Evolutionary conservation across 2,113 vertebrate genomes (phyloP), one percentile per base, ranked within the genome.

Genomic region (Megaceryle torquata): DNA sequence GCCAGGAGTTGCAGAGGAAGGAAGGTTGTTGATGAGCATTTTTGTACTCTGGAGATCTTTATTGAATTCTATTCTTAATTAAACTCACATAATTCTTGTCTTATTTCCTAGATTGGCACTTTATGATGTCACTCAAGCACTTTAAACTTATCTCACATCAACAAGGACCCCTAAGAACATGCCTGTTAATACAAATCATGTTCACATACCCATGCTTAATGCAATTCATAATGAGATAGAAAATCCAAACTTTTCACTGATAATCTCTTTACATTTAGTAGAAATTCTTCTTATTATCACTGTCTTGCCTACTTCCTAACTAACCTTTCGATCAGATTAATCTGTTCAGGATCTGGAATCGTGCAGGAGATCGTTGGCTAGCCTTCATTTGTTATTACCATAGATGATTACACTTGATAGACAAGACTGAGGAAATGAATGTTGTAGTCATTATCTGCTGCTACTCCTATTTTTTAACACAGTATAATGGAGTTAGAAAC

Each of bases 51-150:
- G 37, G 31, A 95, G 86, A 68, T 87, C 6, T 85, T 95, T 61
- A 51, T 69, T n/a, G 68, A 88, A 69, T 82, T 95, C 68, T 77
- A 37, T 92, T 91, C 35, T 93, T 95, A 95, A 94, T 95, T 94
- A 95, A 96, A 60, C 28, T 85, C 51, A 25, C 21, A 35, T 88
- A 60, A 68, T 95, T 93, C 61, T 70, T 94, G 15, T 76, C 75
- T 18, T 35, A 21, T 69, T 96, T 95, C 80, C 85, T 96, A 54
- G 51, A 67, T 29, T 76, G 75, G 37, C 22, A 81, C 20, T 84
- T 92, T 92, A 83, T 77, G 53, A 75, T 82, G n/a, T 24, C 57
- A 90, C n/a, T 94, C 56, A 95, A 77, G 28, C 13, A 70, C 35
- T 83, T 91, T 76, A 93, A 94, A 93, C 31, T 91, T 94, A 81